Evolutionary conservation across 2,888 invertebrate species (phyloP).

Genomic region (Hyposoter didymator): DNA sequence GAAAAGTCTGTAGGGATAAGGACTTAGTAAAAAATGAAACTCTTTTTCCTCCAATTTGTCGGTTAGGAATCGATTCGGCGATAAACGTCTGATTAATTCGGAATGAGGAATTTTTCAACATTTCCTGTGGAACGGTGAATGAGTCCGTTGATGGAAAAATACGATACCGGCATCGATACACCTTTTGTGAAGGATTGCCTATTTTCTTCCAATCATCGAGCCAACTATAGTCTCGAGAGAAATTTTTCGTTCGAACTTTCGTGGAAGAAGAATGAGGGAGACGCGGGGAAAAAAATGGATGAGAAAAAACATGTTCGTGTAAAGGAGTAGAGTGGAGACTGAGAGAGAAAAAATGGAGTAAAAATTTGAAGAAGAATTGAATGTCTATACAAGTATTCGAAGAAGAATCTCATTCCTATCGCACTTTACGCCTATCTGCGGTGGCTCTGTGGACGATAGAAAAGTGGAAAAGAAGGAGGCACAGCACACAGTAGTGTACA

Average conservation of each 20-base stretch:
- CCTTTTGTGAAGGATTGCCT: constrained; percentile 27
- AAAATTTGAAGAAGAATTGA: constrained; percentile 18
- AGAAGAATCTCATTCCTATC: constrained; percentile 51
- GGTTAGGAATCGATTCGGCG: background rate
- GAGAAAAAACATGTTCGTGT: constrained; percentile 12
- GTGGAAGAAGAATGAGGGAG: constrained; percentile 3
- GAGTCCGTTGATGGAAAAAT: constrained; percentile 32
- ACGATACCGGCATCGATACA: background rate
- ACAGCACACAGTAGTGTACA: constrained; percentile 7
- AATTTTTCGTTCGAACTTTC: constrained; percentile 25
- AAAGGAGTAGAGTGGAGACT: background rate
- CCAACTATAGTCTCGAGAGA: background rate
- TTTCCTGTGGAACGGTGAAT: constrained; percentile 9
- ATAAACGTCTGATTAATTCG: background rate
- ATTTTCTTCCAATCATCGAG: constrained; percentile 46
- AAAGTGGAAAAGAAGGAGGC: constrained; percentile 31
- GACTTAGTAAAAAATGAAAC: background rate
- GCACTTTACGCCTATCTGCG: constrained; percentile 45
- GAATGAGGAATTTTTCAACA: constrained; percentile 17
- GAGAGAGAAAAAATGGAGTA: background rate
- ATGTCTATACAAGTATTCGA: constrained; percentile 52
- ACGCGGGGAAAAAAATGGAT: constrained; percentile 2
- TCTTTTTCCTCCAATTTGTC: background rate
- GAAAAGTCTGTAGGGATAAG: background rate
- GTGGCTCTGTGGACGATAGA: constrained; percentile 20